These are phyloP conservation scores for Dreissena rostriformis DNA, from an alignment of 1,140 invertebrate genomes.

Conservation along the genomic window DNA sequence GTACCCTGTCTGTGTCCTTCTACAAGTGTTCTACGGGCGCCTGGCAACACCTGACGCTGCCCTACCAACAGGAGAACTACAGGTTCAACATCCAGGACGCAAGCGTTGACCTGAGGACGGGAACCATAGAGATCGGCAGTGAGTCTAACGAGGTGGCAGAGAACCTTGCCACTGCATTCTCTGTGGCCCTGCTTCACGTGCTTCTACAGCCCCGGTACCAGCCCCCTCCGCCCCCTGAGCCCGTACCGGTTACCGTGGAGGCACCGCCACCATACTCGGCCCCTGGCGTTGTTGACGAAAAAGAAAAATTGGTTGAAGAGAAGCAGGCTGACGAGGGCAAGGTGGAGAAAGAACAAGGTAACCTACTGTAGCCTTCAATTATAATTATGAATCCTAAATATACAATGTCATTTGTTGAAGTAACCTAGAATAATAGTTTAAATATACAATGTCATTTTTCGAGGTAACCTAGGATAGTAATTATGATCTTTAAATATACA, in stretches of 20 bases:
- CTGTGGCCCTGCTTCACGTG: constrained; percentile 66
- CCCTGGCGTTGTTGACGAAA: neutral
- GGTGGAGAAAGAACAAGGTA: neutral
- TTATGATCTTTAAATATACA: neutral
- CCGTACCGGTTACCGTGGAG: neutral
- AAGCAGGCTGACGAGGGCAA: neutral
- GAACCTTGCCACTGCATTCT: constrained; percentile 64
- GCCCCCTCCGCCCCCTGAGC: constrained; percentile 33
- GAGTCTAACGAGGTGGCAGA: constrained; percentile 63
- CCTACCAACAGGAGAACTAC: constrained; percentile 50
- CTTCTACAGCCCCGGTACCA: constrained; percentile 62
- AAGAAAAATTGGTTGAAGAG: constrained; percentile 26
- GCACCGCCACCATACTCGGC: constrained; percentile 12
- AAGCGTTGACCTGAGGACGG: constrained; percentile 42
- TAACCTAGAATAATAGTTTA: no score
- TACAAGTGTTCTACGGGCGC: constrained; percentile 62
- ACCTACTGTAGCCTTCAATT: neutral
- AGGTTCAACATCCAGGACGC: constrained; percentile 50
- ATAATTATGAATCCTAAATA: neutral
- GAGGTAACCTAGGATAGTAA: neutral
- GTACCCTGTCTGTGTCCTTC: constrained; percentile 71
- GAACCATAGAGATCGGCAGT: constrained; percentile 46
- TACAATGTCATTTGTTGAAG: neutral
- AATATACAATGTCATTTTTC: no score
- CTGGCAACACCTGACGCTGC: constrained; percentile 62